Evolutionary conservation across 2,113 vertebrate genomes (phyloP).

Genomic region (Pomatorhinus ruficollis): DNA sequence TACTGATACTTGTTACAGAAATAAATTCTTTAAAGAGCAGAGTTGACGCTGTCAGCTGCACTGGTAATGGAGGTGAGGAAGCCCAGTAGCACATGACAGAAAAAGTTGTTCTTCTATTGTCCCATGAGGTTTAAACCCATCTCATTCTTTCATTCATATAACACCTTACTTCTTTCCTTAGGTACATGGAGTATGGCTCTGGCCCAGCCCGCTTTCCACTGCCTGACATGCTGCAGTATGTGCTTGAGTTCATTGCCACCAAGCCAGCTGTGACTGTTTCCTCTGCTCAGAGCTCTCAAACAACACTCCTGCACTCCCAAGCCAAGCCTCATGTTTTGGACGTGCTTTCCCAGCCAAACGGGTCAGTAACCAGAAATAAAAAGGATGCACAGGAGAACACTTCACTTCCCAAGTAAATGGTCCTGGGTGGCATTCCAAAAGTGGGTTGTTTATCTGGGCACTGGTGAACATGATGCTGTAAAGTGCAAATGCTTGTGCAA

Average conservation of each 20-base stretch:
- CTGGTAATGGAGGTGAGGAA: not conserved
- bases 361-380: slow-evolving; percentile 2
- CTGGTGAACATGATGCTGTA: not conserved
- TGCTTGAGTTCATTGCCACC: slow-evolving; percentile 89
- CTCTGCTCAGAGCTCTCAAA: slow-evolving; percentile 36
- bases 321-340: not conserved
- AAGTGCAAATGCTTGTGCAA: fast-evolving
- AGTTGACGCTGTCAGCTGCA: not conserved
- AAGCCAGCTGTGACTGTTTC: slow-evolving; percentile 67
- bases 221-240: slow-evolving; percentile 92
- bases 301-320: not conserved
- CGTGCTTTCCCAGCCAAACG: not conserved
- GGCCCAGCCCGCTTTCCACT: slow-evolving; percentile 87
- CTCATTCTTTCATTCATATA: not conserved
- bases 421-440: not conserved
- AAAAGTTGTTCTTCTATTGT: not conserved
- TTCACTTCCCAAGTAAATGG: not conserved
- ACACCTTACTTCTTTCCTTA: slow-evolving; percentile 16
- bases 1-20: not conserved
- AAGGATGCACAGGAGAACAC: fast-evolving
- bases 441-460: not conserved
- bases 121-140: not conserved
- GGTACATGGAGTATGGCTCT: slow-evolving; percentile 92
- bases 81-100: not conserved
- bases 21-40: not conserved